These are phyloP conservation scores for Mythimna vitellina DNA, from an alignment of 2,888 invertebrate species.

Conservation along the genomic window DNA sequence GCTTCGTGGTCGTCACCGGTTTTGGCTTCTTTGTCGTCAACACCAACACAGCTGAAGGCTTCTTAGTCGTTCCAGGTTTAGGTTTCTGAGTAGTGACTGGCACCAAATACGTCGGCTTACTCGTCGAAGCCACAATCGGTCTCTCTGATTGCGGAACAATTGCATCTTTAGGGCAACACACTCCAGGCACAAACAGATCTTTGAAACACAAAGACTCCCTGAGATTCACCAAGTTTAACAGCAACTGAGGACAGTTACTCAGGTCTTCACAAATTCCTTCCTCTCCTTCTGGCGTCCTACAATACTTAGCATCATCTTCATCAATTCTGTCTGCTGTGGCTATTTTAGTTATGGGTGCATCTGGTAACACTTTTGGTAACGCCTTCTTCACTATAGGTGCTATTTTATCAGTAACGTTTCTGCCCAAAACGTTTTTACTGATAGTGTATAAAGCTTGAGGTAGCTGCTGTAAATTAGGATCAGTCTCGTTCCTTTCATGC, in stretches of 20 bases:
- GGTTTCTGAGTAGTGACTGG: conserved; percentile 84
- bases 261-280: conserved; percentile 96
- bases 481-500: conserved; percentile 83
- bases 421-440: conserved; percentile 93
- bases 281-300: conserved; percentile 95
- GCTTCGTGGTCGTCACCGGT: conserved; percentile 67
- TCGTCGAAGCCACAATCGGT: conserved; percentile 80
- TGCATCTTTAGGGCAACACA: conserved; percentile 94
- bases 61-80: conserved; percentile 74
- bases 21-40: conserved; percentile 78
- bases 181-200: conserved; percentile 97
- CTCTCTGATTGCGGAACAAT: conserved; percentile 79
- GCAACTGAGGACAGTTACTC: conserved; percentile 96
- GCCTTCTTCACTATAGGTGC: conserved; percentile 92
- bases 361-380: conserved; percentile 83
- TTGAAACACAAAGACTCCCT: conserved; percentile 97
- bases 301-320: conserved; percentile 91
- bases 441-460: conserved; percentile 95
- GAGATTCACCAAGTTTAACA: conserved; percentile 95
- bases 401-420: conserved; percentile 95
- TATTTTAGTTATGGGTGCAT: conserved; percentile 85
- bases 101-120: conserved; percentile 83
- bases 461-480: conserved; percentile 86
- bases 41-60: conserved; percentile 77
- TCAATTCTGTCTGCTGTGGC: conserved; percentile 81